These are phyloP conservation scores for Phymatocera aterrima DNA, from an alignment of 2,888 invertebrate genomes.

Conservation along the genomic window DNA sequence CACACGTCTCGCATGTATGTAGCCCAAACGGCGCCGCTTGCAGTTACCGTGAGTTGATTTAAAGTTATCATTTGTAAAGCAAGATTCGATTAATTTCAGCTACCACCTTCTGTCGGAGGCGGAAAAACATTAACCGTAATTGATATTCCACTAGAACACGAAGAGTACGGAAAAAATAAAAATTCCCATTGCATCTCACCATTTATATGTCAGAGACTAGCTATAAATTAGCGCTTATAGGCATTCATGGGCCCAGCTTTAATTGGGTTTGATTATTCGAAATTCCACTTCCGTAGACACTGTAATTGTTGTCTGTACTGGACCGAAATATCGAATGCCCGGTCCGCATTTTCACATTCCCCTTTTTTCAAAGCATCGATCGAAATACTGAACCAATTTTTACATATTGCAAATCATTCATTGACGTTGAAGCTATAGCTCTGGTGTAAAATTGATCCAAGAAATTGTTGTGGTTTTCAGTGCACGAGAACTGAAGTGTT, in stretches of 20 bases:
- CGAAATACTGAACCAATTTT: background rate
- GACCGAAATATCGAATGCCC: background rate
- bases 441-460: too few species aligned
- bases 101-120: background rate
- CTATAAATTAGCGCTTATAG: constrained; percentile 1
- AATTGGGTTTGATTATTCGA: background rate
- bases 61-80: background rate
- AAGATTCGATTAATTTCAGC: background rate
- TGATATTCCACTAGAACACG: background rate
- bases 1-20: background rate
- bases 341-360: background rate
- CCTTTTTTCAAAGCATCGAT: background rate
- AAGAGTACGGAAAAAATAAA: background rate
- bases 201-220: background rate
- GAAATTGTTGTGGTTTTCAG: too few species aligned
- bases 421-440: too few species aligned
- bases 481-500: too few species aligned
- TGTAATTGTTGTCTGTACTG: background rate
- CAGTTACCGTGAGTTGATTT: background rate
- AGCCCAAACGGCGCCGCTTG: background rate
- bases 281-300: background rate
- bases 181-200: background rate
- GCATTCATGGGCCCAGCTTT: background rate
- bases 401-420: too few species aligned
- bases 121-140: background rate